Conservation (phyloP, 2,113 vertebrate species). For the Struthidea cinerea region DNA sequence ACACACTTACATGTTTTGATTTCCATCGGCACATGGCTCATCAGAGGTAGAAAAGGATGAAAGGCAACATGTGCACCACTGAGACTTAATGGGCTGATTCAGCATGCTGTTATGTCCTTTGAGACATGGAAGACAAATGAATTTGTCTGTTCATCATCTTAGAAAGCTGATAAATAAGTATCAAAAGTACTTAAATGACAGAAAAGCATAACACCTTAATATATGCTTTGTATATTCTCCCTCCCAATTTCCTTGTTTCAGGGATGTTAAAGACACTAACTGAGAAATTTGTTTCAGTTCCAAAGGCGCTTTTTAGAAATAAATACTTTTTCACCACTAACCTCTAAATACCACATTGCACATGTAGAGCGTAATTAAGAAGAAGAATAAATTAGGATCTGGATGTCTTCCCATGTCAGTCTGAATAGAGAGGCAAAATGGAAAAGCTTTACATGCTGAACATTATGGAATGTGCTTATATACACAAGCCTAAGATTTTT, state of each 20-base stretch:
- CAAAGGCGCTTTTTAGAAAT: background rate
- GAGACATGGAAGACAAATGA: background rate
- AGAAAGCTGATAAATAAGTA: background rate
- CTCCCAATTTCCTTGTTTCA: background rate
- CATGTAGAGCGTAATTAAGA: background rate
- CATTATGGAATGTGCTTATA: background rate
- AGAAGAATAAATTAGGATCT: background rate
- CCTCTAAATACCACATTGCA: background rate
- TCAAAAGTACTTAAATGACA: background rate
- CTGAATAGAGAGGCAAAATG: background rate
- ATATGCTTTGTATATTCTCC: background rate
- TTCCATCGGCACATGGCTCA: background rate
- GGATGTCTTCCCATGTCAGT: background rate
- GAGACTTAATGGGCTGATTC: background rate
- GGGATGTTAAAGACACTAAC: background rate
- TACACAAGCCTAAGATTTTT: background rate
- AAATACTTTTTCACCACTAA: background rate
- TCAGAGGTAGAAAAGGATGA: background rate
- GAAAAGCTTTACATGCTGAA: background rate
- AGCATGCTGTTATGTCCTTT: background rate
- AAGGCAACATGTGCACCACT: background rate
- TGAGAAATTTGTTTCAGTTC: background rate
- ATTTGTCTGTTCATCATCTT: background rate
- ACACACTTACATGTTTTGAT: background rate
- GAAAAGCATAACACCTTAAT: background rate